Base-by-base conservation (phyloP, 2,113 vertebrate genomes). In the Thomomys bottae region DNA sequence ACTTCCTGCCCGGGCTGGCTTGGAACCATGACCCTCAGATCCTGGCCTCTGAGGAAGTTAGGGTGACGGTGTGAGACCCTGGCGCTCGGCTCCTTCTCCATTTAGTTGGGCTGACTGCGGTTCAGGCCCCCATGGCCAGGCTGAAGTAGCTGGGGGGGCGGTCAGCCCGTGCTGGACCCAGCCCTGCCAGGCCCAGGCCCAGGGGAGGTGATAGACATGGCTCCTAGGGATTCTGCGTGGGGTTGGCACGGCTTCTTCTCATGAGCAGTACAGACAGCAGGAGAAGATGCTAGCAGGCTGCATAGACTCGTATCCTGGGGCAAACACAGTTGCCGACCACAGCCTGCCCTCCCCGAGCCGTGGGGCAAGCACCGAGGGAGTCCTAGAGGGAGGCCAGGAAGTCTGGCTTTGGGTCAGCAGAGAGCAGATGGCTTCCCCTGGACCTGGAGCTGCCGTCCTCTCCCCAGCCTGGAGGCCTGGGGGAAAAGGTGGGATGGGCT, bases 91-190 rank as follows among this genome's bases (percentile, higher is more conserved):
- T 54, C 49, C 49, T 54, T 54, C 18, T 17, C 49, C 49, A 4
- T 63, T 23, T 5, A 40, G 23, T 7, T n/a, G 61, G 8, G 26
- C 24, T 0, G 4, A 10, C 49, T 28, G 36, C 32, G 36, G 26
- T 32, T 80, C 28, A 34, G 1, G 6, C 3, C 14, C 57, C 9
- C 38, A 24, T 34, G 0, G 0, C 0, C 3, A 38, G 3, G 59
- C 17, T 32, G 5, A 5, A 6, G 6, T 18, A 84, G 24, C 66
- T 36, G n/a, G 11, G 32, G 6, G 68, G 54, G 66, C 32, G 32
- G 66, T 15, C 66, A 42, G 85, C 15, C 34, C 11, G 45, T 40
- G 8, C 6, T 24, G 24, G 34, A 54, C 8, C 6, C n/a, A n/a
- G n/a, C n/a, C n/a, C n/a, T n/a, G n/a, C n/a, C n/a, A n/a, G n/a